phyloP scores from a whole-genome alignment of 2,797 vertebrate genomes.

The Gila robusta region DNA sequence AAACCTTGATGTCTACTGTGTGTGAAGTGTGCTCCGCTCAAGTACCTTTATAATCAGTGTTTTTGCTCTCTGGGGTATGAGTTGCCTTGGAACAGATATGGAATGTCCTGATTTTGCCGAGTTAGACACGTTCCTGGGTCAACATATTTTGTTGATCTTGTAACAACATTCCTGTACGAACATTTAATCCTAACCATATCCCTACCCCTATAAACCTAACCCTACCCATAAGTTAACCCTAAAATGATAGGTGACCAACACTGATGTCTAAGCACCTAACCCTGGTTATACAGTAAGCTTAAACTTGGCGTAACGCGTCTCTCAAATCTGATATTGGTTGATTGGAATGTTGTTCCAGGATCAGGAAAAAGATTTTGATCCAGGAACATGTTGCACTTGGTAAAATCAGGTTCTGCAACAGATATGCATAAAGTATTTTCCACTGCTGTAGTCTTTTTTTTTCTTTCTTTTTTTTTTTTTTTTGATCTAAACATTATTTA shows the following conservation, averaged over 20 bases:
- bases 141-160: background rate
- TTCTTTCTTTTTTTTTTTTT: too few relatives aligned
- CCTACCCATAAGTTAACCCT: background rate
- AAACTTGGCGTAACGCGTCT: too few relatives aligned
- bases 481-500: slow-evolving; percentile 8
- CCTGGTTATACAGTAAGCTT: too few relatives aligned
- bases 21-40: background rate
- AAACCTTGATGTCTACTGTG: background rate
- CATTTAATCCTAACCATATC: background rate
- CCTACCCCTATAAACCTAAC: background rate
- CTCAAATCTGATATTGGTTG: too few relatives aligned
- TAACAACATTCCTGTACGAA: background rate
- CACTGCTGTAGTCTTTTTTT: background rate
- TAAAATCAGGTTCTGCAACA: background rate
- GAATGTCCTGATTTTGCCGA: background rate
- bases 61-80: slow-evolving; percentile 1
- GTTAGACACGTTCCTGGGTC: background rate
- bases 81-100: slow-evolving; percentile 1
- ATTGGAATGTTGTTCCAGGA: too few relatives aligned
- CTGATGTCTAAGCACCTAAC: too few relatives aligned
- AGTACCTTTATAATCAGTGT: slow-evolving; percentile 8
- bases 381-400: too few relatives aligned
- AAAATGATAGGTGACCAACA: too few relatives aligned
- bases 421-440: slow-evolving; percentile 15
- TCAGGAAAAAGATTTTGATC: too few relatives aligned